These are phyloP conservation scores for Seira sanloemensis DNA, from an alignment of 2,888 invertebrate species.

Conservation along the genomic window DNA sequence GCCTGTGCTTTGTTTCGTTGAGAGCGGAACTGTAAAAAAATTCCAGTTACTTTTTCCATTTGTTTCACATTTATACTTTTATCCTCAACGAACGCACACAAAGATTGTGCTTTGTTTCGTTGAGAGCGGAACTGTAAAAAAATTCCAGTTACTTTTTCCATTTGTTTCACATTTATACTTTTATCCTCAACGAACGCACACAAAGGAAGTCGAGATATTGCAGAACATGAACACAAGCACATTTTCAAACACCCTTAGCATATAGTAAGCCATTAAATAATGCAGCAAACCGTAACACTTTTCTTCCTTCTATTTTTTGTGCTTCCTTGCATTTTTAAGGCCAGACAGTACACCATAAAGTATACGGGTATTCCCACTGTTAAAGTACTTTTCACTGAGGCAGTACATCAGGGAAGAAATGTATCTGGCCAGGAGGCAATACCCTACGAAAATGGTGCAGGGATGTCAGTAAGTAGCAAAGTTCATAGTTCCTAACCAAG, in stretches of 20 bases:
- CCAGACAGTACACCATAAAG: conserved; percentile 14
- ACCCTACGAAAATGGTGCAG: conserved; percentile 1
- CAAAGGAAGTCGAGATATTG: neutral
- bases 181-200: no score
- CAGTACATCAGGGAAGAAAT: neutral
- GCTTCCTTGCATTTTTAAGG: conserved; percentile 17
- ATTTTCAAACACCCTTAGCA: conserved; percentile 27
- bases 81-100: no score
- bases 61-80: no score
- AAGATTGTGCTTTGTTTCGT: no score
- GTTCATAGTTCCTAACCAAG: conserved; percentile 61
- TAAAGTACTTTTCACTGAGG: neutral
- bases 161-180: no score
- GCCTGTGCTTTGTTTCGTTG: no score
- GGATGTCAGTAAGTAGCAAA: conserved; percentile 50
- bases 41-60: no score
- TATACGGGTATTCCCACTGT: neutral
- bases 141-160: no score
- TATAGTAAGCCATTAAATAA: conserved; percentile 62
- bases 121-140: no score
- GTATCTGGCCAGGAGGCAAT: neutral
- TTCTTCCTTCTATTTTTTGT: conserved; percentile 19
- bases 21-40: no score
- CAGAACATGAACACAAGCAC: conserved; percentile 42
- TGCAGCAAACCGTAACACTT: conserved; percentile 63